A percentile compares a stretch with the other conserved stretches of the same genome.
Evolutionary conservation across 2,113 vertebrate species (phyloP).

Genomic region (Circaetus gallicus): DNA sequence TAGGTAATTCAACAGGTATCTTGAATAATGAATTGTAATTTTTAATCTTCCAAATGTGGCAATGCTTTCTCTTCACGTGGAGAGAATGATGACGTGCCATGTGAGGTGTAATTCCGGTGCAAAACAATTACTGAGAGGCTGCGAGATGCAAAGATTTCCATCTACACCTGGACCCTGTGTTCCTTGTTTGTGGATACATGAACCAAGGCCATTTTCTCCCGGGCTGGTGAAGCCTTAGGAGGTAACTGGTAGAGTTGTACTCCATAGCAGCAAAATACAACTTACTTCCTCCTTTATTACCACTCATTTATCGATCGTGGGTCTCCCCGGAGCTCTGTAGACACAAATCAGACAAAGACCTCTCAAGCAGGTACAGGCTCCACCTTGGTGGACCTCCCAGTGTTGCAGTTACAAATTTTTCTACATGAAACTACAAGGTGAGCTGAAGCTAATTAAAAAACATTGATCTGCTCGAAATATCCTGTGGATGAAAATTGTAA

Average conservation of each 20-base stretch:
- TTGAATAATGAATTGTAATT: not conserved
- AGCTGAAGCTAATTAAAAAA: not conserved
- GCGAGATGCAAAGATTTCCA: not conserved
- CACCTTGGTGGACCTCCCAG: not conserved
- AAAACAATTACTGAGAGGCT: not conserved
- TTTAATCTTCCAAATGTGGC: not conserved
- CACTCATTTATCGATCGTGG: accelerated
- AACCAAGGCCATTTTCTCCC: not conserved
- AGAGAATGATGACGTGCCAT: accelerated
- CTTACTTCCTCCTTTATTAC: not conserved
- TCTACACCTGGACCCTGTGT: too few species aligned
- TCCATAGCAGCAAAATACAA: not conserved
- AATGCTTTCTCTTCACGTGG: not conserved
- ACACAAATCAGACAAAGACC: not conserved
- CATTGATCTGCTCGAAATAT: not conserved
- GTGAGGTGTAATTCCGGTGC: not conserved
- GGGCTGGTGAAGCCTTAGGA: not conserved
- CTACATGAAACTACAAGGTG: not conserved
- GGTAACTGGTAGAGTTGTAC: not conserved
- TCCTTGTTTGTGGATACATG: accelerated
- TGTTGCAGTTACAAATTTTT: not conserved
- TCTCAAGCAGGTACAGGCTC: not conserved
- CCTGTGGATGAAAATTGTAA: not conserved
- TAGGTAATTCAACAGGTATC: not conserved
- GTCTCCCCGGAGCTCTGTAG: not conserved